A percentile compares a stretch with the other conserved stretches of the same genome.
Evolutionary conservation across 2,113 vertebrate genomes (phyloP).

Genomic region (Otis tarda): DNA sequence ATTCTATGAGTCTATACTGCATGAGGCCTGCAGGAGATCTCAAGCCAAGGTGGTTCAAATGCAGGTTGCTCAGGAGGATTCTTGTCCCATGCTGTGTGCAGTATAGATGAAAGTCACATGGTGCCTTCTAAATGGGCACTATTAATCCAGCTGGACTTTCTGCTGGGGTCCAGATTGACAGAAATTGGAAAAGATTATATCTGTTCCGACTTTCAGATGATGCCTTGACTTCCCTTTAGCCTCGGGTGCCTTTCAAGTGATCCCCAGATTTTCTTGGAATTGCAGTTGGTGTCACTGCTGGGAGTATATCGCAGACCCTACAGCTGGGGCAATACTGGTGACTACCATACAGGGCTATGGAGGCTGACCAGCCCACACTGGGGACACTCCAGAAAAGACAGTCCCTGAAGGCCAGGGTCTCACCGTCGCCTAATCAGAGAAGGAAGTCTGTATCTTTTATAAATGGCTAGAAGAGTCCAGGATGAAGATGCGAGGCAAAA

Average conservation of each 20-base stretch:
- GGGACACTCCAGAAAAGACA: not conserved
- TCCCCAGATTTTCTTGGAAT: not conserved
- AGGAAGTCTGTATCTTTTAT: not conserved
- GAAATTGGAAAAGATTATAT: not conserved
- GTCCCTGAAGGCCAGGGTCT: not conserved
- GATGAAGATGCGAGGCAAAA: not conserved
- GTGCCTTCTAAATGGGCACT: not conserved
- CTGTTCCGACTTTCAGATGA: not conserved
- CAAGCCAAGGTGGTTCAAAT: not conserved
- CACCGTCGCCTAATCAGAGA: not conserved
- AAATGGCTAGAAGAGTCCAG: not conserved
- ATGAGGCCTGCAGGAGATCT: not conserved
- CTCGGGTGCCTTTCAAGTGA: not conserved
- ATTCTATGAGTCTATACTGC: too few relatives aligned
- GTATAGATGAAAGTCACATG: not conserved
- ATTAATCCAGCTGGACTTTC: not conserved
- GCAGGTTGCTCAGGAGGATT: not conserved
- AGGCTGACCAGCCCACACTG: fast-evolving
- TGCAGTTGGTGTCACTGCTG: not conserved
- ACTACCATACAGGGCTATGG: fast-evolving
- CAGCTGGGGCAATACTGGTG: not conserved
- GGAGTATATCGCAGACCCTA: not conserved
- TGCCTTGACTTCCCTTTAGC: not conserved
- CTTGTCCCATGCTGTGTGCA: not conserved
- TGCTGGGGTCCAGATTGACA: not conserved